These are phyloP conservation scores for Scaptomyza tumidula DNA, from an alignment of 2,888 invertebrate genomes.

Conservation along the genomic window DNA sequence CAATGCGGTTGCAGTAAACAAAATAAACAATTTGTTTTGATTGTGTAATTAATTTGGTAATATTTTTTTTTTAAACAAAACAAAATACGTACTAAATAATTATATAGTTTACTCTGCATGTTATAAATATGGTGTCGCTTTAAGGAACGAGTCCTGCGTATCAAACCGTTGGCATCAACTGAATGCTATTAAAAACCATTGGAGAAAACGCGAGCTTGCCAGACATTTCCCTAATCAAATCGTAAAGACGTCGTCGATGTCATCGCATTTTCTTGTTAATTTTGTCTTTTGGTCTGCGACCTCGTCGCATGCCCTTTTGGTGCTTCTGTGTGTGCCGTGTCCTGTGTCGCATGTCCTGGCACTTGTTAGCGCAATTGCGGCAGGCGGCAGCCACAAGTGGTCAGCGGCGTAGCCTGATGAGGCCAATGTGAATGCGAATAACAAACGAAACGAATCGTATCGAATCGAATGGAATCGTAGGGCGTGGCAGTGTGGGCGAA, in stretches of 20 bases:
- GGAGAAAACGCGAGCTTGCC: conserved; percentile 50
- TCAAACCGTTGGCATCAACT: conserved; percentile 1
- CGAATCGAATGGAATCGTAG: conserved; percentile 2
- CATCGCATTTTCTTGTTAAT: conserved; percentile 75
- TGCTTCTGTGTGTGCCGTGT: background rate
- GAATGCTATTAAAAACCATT: conserved; percentile 18
- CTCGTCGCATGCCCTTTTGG: too few species aligned
- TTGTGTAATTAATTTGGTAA: conserved; percentile 68
- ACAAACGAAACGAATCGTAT: background rate
- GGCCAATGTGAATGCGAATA: conserved; percentile 60
- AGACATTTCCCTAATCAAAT: conserved; percentile 80
- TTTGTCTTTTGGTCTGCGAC: conserved; percentile 43
- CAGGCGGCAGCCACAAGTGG: conserved; percentile 76
- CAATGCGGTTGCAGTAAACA: conserved; percentile 22
- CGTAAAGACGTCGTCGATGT: conserved; percentile 63
- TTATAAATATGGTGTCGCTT: conserved; percentile 29
- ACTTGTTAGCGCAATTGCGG: conserved; percentile 62
- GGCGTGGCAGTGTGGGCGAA: conserved; percentile 44
- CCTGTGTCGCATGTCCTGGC: conserved; percentile 26
- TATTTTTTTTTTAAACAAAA: conserved; percentile 26
- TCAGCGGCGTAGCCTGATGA: conserved; percentile 66
- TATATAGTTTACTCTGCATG: conserved; percentile 2
- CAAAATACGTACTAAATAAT: too few species aligned
- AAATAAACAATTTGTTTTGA: conserved; percentile 65
- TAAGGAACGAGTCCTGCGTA: conserved; percentile 8